phyloP scores from a whole-genome alignment of 2,113 vertebrate species.

The Poecilia latipinna region DNA sequence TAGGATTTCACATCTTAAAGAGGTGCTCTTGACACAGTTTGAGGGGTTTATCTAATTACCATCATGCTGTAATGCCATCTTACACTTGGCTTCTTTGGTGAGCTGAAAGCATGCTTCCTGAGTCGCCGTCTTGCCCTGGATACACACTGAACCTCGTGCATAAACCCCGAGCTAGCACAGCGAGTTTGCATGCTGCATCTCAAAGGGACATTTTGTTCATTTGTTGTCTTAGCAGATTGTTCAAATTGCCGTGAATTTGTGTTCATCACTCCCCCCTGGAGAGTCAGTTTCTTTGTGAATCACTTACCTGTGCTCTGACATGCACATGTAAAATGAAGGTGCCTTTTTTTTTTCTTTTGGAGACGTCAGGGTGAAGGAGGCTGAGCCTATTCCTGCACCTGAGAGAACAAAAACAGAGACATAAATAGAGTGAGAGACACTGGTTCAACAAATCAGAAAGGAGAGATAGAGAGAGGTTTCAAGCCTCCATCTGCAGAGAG shows the following conservation, averaged over 20 bases:
- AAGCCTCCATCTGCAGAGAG: constrained; percentile 75
- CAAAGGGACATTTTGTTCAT: constrained; percentile 41
- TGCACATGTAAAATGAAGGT: constrained; percentile 20
- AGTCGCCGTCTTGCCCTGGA: constrained; percentile 66
- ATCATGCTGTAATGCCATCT: constrained; percentile 63
- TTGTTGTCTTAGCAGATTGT: constrained; percentile 1
- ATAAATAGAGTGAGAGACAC: constrained; percentile 57
- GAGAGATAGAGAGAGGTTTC: constrained; percentile 42
- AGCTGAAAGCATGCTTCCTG: constrained; percentile 72
- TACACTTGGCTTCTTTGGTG: constrained; percentile 64
- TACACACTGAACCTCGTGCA: constrained; percentile 66
- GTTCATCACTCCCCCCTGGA: not conserved
- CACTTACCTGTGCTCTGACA: constrained; percentile 16
- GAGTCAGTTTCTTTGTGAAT: constrained; percentile 26
- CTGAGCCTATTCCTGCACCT: constrained; percentile 45
- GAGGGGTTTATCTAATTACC: constrained; percentile 63
- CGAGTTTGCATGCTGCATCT: constrained; percentile 25
- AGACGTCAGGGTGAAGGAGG: constrained; percentile 26
- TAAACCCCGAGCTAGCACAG: constrained; percentile 41
- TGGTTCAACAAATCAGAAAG: constrained; percentile 59
- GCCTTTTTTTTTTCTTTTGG: constrained; percentile 28
- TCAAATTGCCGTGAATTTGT: not conserved
- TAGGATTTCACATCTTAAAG: constrained; percentile 28
- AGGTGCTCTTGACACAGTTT: constrained; percentile 58
- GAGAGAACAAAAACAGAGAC: constrained; percentile 63